A percentile compares a stretch with the other conserved stretches of the same genome.
Evolutionary conservation across 1,140 invertebrate genomes (phyloP).

Genomic region (Rhopalosiphum padi): DNA sequence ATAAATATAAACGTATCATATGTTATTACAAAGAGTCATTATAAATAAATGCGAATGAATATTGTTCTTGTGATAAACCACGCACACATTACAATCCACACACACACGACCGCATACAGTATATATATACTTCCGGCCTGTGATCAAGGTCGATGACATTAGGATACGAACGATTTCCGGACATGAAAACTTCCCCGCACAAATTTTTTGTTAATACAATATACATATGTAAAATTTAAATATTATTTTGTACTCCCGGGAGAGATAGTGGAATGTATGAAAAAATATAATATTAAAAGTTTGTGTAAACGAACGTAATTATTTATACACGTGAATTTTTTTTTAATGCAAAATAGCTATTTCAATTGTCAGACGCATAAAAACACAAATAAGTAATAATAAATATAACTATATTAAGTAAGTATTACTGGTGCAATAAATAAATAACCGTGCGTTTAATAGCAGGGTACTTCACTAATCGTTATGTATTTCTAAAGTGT

Average conservation of each 20-base stretch:
- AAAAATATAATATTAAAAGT: not conserved
- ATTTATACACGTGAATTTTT: not conserved
- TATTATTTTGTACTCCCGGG: not conserved
- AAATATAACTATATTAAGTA: no score
- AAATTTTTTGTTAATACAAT: not conserved
- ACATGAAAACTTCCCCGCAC: not conserved
- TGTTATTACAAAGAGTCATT: not conserved
- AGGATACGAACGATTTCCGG: conserved; percentile 26
- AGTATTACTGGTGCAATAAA: not conserved
- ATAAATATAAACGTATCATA: not conserved
- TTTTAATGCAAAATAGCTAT: not conserved
- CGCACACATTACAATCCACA: not conserved
- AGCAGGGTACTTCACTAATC: not conserved
- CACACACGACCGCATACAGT: not conserved
- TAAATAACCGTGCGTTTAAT: not conserved
- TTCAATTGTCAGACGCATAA: not conserved
- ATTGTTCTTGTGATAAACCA: not conserved
- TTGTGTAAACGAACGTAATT: not conserved
- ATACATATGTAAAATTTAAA: not conserved
- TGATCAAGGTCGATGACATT: conserved; percentile 39
- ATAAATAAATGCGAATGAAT: not conserved
- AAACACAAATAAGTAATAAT: no score
- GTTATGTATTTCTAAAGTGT: no score
- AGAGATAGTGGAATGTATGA: not conserved
- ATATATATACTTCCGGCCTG: not conserved